These are phyloP conservation scores for Ashinkailepas kermadecensis DNA, from an alignment of 2,888 invertebrate genomes.

Conservation along the genomic window DNA sequence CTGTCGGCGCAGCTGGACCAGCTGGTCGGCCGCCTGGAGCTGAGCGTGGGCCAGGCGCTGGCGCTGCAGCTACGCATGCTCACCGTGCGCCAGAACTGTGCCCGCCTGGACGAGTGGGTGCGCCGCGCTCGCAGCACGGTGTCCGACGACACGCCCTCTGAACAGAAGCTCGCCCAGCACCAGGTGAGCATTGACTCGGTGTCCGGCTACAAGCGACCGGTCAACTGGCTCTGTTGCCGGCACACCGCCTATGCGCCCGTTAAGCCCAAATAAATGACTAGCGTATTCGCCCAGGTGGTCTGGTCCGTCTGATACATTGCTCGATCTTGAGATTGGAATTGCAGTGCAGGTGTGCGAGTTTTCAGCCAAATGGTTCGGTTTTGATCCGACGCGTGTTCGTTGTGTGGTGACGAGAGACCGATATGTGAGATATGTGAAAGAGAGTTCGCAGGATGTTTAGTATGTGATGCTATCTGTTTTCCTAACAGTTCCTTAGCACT, in stretches of 20 bases:
- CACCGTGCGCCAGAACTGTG: constrained; percentile 42
- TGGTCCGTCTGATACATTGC: too few relatives aligned
- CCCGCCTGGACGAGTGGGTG: constrained; percentile 43
- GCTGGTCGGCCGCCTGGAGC: background rate
- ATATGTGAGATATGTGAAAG: too few relatives aligned
- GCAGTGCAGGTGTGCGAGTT: too few relatives aligned
- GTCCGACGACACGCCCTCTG: constrained; percentile 43
- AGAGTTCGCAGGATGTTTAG: too few relatives aligned
- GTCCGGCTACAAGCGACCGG: background rate
- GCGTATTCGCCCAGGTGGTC: too few relatives aligned
- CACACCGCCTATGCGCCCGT: constrained; percentile 35
- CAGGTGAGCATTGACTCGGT: constrained; percentile 34
- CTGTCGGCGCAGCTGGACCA: background rate
- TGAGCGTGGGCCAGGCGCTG: constrained; percentile 33
- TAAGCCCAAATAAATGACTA: too few relatives aligned
- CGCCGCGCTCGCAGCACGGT: constrained; percentile 44
- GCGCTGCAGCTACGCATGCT: constrained; percentile 40
- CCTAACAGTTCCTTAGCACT: too few relatives aligned
- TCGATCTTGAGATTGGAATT: too few relatives aligned
- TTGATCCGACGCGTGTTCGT: too few relatives aligned
- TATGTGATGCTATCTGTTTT: too few relatives aligned
- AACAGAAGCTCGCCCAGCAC: constrained; percentile 42
- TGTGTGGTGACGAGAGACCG: too few relatives aligned
- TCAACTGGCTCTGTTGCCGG: constrained; percentile 36
- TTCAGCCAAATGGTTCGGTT: too few relatives aligned